A percentile compares a stretch with the other conserved stretches of the same genome.
These are phyloP conservation scores for Pentalonia nigronervosa DNA, from an alignment of 1,140 invertebrate species.

Conservation along the genomic window DNA sequence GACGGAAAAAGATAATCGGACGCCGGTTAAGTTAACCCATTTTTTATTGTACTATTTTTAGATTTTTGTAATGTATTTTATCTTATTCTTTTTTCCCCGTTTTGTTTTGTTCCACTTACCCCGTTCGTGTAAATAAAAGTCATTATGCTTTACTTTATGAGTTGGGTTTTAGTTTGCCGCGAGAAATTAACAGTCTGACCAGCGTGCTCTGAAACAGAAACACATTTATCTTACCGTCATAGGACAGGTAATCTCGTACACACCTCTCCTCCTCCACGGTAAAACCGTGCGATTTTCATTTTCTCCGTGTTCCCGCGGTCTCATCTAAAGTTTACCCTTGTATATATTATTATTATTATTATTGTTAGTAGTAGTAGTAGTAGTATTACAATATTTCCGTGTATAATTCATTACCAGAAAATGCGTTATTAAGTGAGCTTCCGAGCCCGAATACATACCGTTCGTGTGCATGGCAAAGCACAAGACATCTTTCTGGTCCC, in stretches of 20 bases:
- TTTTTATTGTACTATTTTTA: conserved; percentile 29
- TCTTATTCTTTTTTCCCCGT: neutral
- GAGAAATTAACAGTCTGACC: conserved; percentile 37
- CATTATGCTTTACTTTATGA: neutral
- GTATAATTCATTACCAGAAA: neutral
- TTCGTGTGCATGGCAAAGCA: neutral
- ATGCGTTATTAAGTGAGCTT: neutral
- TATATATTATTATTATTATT: neutral
- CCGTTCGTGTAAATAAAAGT: conserved; percentile 1
- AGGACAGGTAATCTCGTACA: conserved; percentile 7
- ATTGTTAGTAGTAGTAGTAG: neutral
- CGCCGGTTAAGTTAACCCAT: neutral
- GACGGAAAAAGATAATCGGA: neutral
- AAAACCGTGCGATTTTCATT: conserved; percentile 1
- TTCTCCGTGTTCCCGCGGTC: neutral
- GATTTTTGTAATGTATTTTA: neutral
- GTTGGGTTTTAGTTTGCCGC: neutral
- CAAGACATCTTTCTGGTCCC: neutral
- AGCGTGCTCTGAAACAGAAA: neutral
- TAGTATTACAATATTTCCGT: neutral
- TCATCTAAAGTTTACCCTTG: neutral
- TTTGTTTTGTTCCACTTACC: conserved; percentile 22
- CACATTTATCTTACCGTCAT: conserved; percentile 17
- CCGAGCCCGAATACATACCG: neutral
- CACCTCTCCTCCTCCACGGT: neutral